Percentiles rank a stretch among this genome's conserved stretches.
phyloP scores from a whole-genome alignment of 2,888 invertebrate species.

The Lacanobia oleracea region DNA sequence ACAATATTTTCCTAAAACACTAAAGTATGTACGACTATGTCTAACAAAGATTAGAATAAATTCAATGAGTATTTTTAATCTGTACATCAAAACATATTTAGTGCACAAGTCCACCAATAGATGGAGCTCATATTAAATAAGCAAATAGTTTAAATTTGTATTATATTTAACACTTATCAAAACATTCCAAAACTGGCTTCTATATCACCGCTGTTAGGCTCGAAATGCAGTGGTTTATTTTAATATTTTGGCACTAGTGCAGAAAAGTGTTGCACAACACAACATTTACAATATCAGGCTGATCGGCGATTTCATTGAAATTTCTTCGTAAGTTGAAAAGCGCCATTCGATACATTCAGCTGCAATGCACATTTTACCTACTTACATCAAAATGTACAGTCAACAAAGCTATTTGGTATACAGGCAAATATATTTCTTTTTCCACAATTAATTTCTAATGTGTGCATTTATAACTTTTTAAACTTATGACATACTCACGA shows the following conservation, averaged over 20 bases:
- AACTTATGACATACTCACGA: no score
- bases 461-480: no score
- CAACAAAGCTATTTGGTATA: no score
- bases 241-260: background rate
- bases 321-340: no score
- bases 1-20: background rate
- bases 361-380: no score
- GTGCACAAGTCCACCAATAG: conserved; percentile 15
- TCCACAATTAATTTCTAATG: no score
- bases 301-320: no score
- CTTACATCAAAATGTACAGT: no score
- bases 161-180: background rate
- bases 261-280: background rate
- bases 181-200: background rate
- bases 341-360: no score
- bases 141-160: background rate
- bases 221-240: background rate
- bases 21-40: background rate
- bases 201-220: background rate
- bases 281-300: no score
- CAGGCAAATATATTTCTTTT: no score
- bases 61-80: background rate
- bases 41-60: background rate
- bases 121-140: conserved; percentile 2
- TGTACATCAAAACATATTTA: background rate